These are phyloP conservation scores for Dendropsophus ebraccatus DNA, from an alignment of 2,113 vertebrate species.

Conservation along the genomic window DNA sequence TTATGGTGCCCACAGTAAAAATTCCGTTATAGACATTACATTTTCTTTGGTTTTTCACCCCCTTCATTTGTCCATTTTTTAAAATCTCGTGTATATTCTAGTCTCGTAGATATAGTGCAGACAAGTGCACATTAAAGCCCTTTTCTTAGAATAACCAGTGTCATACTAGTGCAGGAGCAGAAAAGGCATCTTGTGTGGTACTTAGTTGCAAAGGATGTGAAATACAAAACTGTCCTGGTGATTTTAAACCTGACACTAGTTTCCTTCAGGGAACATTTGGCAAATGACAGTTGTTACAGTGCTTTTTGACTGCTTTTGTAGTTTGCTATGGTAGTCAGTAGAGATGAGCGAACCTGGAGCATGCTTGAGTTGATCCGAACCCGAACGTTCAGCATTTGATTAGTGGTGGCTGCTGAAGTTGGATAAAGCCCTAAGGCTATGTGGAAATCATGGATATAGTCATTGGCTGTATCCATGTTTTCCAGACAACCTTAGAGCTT, in stretches of 20 bases:
- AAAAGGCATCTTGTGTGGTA: not conserved
- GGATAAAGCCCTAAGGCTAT: too few relatives aligned
- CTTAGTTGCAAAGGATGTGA: not conserved
- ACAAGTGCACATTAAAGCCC: not conserved
- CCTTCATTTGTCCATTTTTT: not conserved
- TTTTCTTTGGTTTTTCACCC: constrained; percentile 7
- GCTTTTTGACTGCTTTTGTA: not conserved
- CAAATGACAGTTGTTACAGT: not conserved
- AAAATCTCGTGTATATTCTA: not conserved
- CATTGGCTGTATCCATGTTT: too few relatives aligned
- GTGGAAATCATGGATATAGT: too few relatives aligned
- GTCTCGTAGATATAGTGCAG: not conserved
- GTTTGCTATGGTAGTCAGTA: not conserved
- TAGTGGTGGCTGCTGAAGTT: too few relatives aligned
- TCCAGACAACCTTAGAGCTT: too few relatives aligned
- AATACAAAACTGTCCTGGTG: not conserved
- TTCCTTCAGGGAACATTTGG: not conserved
- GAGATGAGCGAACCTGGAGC: too few relatives aligned
- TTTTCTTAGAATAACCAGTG: not conserved
- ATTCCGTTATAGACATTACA: constrained; percentile 9
- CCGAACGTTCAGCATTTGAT: too few relatives aligned
- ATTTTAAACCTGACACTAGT: not conserved
- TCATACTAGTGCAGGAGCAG: not conserved
- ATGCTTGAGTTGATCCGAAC: too few relatives aligned
- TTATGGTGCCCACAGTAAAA: constrained; percentile 5